A percentile compares a stretch with the other conserved stretches of the same genome.
phyloP scores from a whole-genome alignment of 2,113 vertebrate genomes.

The Trichomycterus rosablanca region DNA sequence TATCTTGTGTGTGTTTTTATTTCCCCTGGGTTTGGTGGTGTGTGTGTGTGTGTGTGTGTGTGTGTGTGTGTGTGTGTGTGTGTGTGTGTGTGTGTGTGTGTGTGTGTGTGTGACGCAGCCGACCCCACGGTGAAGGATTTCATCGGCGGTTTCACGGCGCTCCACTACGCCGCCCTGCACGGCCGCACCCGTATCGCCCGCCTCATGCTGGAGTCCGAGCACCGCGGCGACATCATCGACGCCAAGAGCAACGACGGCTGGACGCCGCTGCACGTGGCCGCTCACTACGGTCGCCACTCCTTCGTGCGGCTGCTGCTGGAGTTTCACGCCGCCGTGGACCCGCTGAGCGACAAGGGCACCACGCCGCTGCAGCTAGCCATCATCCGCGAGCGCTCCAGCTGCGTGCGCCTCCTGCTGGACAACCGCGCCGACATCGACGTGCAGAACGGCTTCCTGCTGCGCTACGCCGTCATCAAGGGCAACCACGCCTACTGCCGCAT shows the following conservation, averaged over 20 bases:
- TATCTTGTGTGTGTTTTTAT: too few species aligned
- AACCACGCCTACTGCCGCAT: slow-evolving; percentile 98
- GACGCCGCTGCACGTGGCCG: slow-evolving; percentile 96
- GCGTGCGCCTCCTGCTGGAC: slow-evolving; percentile 95
- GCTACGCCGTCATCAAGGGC: slow-evolving; percentile 96
- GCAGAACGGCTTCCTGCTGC: slow-evolving; percentile 93
- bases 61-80: too few species aligned
- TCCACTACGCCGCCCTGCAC: slow-evolving; percentile 97
- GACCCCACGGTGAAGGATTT: slow-evolving; percentile 97
- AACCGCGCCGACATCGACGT: slow-evolving; percentile 97
- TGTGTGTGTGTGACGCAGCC: slow-evolving; percentile 62
- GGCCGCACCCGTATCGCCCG: slow-evolving; percentile 92
- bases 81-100: slow-evolving; percentile 3
- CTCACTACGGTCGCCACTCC: slow-evolving; percentile 93
- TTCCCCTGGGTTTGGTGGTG: too few species aligned
- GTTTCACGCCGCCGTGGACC: slow-evolving; percentile 95
- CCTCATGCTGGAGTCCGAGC: slow-evolving; percentile 91
- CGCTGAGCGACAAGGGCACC: slow-evolving; percentile 95
- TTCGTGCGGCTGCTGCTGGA: slow-evolving; percentile 94
- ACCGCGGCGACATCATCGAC: slow-evolving; percentile 89
- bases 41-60: too few species aligned
- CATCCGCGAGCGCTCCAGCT: slow-evolving; percentile 95
- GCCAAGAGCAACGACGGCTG: slow-evolving; percentile 98
- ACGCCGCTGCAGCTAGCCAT: slow-evolving; percentile 95
- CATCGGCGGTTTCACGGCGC: slow-evolving; percentile 95